Percentiles rank a stretch among this genome's conserved stretches.
Evolutionary conservation across 2,888 invertebrate genomes (phyloP).

Genomic region (Melolontha melolontha): DNA sequence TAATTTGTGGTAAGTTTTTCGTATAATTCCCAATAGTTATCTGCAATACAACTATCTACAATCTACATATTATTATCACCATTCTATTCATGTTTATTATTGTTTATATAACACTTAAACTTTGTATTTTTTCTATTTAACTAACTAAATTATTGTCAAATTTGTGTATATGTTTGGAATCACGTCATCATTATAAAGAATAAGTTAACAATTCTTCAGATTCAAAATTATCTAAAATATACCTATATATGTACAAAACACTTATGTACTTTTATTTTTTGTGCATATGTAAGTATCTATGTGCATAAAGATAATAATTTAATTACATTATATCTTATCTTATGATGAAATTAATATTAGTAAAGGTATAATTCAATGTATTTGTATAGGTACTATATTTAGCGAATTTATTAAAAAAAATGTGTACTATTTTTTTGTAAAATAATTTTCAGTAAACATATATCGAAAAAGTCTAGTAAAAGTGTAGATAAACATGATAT

Average conservation of each 20-base stretch:
- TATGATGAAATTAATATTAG: slow-evolving; percentile 31
- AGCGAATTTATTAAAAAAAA: slow-evolving; percentile 23
- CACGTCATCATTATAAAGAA: slow-evolving; percentile 13
- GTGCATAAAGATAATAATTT: slow-evolving; percentile 42
- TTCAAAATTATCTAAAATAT: slow-evolving; percentile 13
- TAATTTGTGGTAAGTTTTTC: slow-evolving; percentile 30
- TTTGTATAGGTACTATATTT: slow-evolving; percentile 24
- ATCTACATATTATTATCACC: slow-evolving; percentile 18
- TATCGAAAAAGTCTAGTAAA: too few relatives aligned
- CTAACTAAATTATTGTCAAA: slow-evolving; percentile 1
- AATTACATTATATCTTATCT: slow-evolving; percentile 44
- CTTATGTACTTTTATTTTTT: slow-evolving; percentile 21
- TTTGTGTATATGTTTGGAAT: slow-evolving; percentile 8
- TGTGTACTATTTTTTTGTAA: slow-evolving; percentile 1
- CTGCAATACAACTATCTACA: slow-evolving; percentile 7
- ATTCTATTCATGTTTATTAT: slow-evolving; percentile 28
- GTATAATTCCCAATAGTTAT: slow-evolving; percentile 1
- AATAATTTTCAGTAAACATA: not conserved
- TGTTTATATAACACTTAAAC: slow-evolving; percentile 35
- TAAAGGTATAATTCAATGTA: slow-evolving; percentile 32
- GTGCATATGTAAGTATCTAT: slow-evolving; percentile 23
- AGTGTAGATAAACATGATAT: too few relatives aligned
- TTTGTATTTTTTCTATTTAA: slow-evolving; percentile 27
- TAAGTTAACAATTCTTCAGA: slow-evolving; percentile 17
- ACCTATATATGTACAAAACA: not conserved